phyloP scores from a whole-genome alignment of 2,888 invertebrate genomes.

The Hypomecis atomaria region DNA sequence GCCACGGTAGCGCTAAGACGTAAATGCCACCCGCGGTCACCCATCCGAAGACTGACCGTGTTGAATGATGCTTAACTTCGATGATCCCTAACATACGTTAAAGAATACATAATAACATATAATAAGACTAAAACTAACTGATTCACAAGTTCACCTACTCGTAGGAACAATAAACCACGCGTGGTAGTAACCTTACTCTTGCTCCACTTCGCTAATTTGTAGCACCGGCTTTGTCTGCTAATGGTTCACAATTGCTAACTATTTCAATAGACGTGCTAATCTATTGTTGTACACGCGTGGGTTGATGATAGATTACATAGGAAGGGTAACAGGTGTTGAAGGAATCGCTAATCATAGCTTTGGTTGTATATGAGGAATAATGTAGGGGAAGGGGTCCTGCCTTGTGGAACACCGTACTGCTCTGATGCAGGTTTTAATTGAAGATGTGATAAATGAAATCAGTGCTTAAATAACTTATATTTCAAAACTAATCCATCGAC shows the following conservation, averaged over 20 bases:
- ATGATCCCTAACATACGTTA: too few relatives aligned
- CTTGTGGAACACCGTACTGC: slow-evolving; percentile 9
- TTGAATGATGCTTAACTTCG: too few relatives aligned
- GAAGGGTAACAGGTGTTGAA: slow-evolving; percentile 25
- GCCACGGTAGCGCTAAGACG: too few relatives aligned
- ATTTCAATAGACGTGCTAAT: slow-evolving; percentile 15
- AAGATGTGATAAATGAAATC: too few relatives aligned
- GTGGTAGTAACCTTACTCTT: slow-evolving; percentile 45
- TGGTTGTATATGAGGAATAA: slow-evolving; percentile 2
- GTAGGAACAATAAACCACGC: slow-evolving; percentile 16
- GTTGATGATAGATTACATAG: slow-evolving; percentile 31
- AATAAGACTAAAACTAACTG: too few relatives aligned
- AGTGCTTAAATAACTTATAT: too few relatives aligned
- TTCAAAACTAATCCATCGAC: too few relatives aligned
- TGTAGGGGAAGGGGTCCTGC: background rate
- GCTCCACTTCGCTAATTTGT: slow-evolving; percentile 31
- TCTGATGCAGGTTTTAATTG: background rate
- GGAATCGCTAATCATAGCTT: background rate
- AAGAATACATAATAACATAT: too few relatives aligned
- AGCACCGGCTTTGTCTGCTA: slow-evolving; percentile 30
- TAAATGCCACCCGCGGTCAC: too few relatives aligned
- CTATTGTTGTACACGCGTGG: slow-evolving; percentile 29
- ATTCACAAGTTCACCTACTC: background rate
- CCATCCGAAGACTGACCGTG: too few relatives aligned
- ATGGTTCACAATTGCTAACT: slow-evolving; percentile 27